A percentile compares a stretch with the other conserved stretches of the same genome.
Conservation (phyloP, 1,140 invertebrate genomes). For the Zaprionus taronus region DNA sequence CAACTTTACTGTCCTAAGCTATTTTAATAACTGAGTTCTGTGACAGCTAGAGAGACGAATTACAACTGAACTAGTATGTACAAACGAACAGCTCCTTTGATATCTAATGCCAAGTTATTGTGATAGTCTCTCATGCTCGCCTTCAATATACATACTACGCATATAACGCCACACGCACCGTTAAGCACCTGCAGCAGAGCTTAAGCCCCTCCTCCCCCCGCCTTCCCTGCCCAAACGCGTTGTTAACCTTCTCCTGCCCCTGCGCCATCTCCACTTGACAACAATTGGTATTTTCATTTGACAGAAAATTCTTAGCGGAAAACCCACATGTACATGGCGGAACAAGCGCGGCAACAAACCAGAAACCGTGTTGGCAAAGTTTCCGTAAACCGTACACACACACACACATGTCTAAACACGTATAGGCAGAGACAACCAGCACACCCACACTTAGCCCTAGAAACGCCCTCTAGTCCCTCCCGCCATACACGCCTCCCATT, state of each 20-base stretch:
- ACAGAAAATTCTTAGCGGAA: slow-evolving; percentile 57
- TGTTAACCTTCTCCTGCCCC: background rate
- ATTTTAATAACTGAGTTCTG: background rate
- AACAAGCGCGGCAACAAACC: slow-evolving; percentile 14
- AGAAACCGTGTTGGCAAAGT: slow-evolving; percentile 42
- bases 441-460: background rate
- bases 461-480: background rate
- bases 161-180: background rate
- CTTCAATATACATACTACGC: background rate
- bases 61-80: background rate
- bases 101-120: background rate
- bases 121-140: background rate
- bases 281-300: slow-evolving; percentile 64
- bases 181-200: background rate
- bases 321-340: slow-evolving; percentile 54
- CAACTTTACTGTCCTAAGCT: background rate
- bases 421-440: background rate
- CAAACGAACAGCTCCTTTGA: background rate
- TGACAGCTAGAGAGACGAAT: background rate
- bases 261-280: slow-evolving; percentile 21
- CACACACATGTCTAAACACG: background rate
- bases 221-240: background rate
- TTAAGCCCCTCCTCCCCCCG: background rate
- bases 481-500: background rate
- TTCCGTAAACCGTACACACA: slow-evolving; percentile 50